These are phyloP conservation scores for Mizuhopecten yessoensis DNA, from an alignment of 1,140 invertebrate species.

Conservation along the genomic window DNA sequence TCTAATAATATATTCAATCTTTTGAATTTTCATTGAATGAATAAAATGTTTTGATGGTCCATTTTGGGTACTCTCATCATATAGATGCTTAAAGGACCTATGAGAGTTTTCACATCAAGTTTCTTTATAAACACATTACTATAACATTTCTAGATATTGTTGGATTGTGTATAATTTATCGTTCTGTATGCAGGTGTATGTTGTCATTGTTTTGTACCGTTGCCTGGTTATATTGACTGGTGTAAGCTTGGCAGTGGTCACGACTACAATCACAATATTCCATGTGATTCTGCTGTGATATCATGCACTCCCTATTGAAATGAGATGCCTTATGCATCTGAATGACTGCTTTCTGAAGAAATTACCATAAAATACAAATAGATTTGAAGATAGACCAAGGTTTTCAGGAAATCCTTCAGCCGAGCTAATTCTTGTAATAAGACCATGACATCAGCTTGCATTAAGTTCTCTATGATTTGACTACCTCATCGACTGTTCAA, in stretches of 20 bases:
- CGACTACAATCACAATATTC: background rate
- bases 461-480: background rate
- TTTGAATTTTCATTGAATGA: too few species aligned
- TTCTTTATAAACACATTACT: too few species aligned
- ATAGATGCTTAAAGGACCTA: too few species aligned
- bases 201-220: too few species aligned
- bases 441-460: background rate
- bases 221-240: background rate
- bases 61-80: too few species aligned
- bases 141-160: too few species aligned
- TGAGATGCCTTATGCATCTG: slow-evolving; percentile 24
- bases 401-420: slow-evolving; percentile 24
- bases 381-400: slow-evolving; percentile 16
- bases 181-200: too few species aligned
- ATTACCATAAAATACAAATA: slow-evolving; percentile 40
- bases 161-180: too few species aligned
- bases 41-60: too few species aligned
- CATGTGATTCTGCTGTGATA: slow-evolving; percentile 24
- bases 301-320: slow-evolving; percentile 3
- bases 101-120: too few species aligned
- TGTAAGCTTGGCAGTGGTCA: background rate
- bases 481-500: background rate
- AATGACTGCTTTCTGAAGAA: slow-evolving; percentile 11
- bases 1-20: too few species aligned
- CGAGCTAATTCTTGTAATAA: background rate